phyloP scores from a whole-genome alignment of 1,140 invertebrate genomes.

The Cephus cinctus region DNA sequence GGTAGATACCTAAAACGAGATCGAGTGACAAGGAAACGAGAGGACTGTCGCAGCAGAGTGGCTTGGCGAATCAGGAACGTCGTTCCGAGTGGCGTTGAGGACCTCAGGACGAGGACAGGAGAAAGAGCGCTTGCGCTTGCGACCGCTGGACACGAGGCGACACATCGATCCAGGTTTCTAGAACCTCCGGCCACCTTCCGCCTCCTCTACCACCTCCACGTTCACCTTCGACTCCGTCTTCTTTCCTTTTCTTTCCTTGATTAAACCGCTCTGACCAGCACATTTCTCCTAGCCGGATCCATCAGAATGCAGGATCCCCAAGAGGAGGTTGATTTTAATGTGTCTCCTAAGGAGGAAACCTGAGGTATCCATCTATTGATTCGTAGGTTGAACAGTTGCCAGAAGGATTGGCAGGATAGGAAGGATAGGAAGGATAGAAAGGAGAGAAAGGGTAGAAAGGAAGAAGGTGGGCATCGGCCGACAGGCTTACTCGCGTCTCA shows the following conservation, averaged over 20 bases:
- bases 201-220: constrained; percentile 26
- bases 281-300: too few relatives aligned
- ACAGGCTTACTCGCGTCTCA: too few relatives aligned
- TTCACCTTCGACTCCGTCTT: constrained; percentile 20
- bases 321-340: too few relatives aligned
- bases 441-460: too few relatives aligned
- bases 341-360: too few relatives aligned
- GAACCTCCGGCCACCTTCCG: constrained; percentile 40
- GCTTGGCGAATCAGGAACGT: constrained; percentile 13
- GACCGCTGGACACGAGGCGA: constrained; percentile 49
- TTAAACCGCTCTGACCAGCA: constrained; percentile 45
- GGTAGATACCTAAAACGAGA: too few relatives aligned
- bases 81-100: not conserved
- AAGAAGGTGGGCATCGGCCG: constrained; percentile 6
- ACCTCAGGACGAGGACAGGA: not conserved
- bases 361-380: too few relatives aligned
- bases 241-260: constrained; percentile 40
- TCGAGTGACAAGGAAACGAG: constrained; percentile 2
- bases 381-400: too few relatives aligned
- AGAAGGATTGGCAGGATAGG: not conserved
- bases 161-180: constrained; percentile 52
- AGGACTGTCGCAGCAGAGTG: constrained; percentile 4
- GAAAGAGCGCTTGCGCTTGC: constrained; percentile 46
- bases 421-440: not conserved
- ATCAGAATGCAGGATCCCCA: too few relatives aligned